These are phyloP conservation scores for Ptilodon capucinus DNA, from an alignment of 2,888 invertebrate species.

Conservation along the genomic window DNA sequence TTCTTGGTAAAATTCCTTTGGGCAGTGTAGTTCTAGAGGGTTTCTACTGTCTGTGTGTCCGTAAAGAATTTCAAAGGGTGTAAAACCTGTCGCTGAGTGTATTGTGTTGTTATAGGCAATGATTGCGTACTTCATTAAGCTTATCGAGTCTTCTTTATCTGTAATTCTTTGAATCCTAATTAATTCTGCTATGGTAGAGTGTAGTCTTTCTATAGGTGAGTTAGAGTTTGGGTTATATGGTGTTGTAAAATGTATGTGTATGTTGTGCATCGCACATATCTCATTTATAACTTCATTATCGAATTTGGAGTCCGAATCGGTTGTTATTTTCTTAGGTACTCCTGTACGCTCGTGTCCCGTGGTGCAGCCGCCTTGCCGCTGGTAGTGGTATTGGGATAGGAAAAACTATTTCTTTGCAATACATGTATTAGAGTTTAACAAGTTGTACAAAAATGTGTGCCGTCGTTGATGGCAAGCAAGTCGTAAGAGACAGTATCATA, in stretches of 20 bases:
- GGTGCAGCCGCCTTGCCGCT: too few relatives aligned
- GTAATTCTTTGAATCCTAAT: constrained; percentile 27
- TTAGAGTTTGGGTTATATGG: constrained; percentile 23
- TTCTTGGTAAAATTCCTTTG: constrained; percentile 82
- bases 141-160: constrained; percentile 23
- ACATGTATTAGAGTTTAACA: too few relatives aligned
- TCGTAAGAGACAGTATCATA: too few relatives aligned
- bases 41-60: constrained; percentile 35
- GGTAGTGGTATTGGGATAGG: too few relatives aligned
- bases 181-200: constrained; percentile 19
- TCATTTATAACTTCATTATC: neutral
- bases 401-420: too few relatives aligned
- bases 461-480: too few relatives aligned
- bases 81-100: constrained; percentile 33
- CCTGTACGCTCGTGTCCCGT: too few relatives aligned
- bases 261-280: neutral
- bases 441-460: too few relatives aligned
- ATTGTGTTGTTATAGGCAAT: constrained; percentile 35
- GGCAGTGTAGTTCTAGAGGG: constrained; percentile 37
- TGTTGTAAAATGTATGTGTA: neutral
- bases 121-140: constrained; percentile 31
- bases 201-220: constrained; percentile 24
- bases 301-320: neutral
- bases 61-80: constrained; percentile 34
- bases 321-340: neutral